Conservation (phyloP, 2,888 invertebrate species). For the Nomada fabriciana region DNA sequence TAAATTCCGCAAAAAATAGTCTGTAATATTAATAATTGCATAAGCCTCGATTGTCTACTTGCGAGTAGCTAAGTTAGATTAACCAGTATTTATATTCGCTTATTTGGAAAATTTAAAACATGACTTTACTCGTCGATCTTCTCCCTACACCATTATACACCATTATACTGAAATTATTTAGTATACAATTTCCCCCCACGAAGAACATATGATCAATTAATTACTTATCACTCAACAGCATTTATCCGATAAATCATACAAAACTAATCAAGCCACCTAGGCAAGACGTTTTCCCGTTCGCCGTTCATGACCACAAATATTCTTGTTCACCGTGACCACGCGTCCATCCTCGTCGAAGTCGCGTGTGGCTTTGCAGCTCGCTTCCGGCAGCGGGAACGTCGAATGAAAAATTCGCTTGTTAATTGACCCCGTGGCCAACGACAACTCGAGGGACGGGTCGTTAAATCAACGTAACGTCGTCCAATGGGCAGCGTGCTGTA, state of each 20-base stretch:
- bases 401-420: neutral
- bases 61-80: too few species aligned
- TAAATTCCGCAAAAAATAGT: too few species aligned
- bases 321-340: neutral
- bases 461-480: constrained; percentile 5
- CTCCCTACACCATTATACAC: too few species aligned
- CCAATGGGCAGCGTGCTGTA: neutral
- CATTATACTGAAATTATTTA: too few species aligned
- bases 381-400: neutral
- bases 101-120: too few species aligned
- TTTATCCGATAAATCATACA: neutral
- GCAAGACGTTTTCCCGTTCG: neutral
- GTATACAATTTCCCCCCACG: too few species aligned
- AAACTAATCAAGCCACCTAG: neutral
- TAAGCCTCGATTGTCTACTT: too few species aligned
- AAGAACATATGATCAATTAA: neutral
- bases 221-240: neutral
- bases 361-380: neutral
- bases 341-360: neutral
- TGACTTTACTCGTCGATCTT: too few species aligned
- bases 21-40: too few species aligned
- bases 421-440: constrained; percentile 5
- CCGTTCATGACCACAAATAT: neutral
- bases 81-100: too few species aligned
- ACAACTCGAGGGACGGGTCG: neutral